Evolutionary conservation across 2,113 vertebrate genomes (phyloP).

Genomic region (Gnathonemus echidnorhynchus): DNA sequence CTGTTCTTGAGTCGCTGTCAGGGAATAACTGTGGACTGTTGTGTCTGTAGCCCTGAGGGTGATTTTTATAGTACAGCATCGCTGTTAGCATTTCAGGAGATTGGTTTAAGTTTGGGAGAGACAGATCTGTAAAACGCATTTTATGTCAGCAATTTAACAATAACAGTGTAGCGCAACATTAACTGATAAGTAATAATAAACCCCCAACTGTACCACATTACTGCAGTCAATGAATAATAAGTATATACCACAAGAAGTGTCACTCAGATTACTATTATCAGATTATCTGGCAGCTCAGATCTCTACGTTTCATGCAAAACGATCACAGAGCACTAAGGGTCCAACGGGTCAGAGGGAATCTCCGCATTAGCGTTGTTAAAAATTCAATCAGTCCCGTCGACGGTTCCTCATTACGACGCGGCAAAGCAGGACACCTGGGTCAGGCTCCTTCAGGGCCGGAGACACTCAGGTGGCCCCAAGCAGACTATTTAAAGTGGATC

Average conservation of each 20-base stretch:
- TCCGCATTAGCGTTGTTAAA: neutral
- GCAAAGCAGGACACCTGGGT: neutral
- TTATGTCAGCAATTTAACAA: neutral
- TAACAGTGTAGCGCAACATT: neutral
- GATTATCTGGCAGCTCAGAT: neutral
- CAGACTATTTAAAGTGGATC: slow-evolving; percentile 3
- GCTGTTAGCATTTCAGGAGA: neutral
- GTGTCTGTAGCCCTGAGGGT: neutral
- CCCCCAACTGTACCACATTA: neutral
- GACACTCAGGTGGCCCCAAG: neutral
- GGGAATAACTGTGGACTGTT: neutral
- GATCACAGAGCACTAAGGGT: neutral
- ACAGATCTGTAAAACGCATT: neutral
- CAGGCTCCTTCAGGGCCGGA: neutral
- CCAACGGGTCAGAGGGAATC: neutral
- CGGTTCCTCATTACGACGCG: neutral
- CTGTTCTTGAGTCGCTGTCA: neutral
- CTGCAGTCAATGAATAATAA: neutral
- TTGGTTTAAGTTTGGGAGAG: neutral
- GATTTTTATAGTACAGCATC: neutral
- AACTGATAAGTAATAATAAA: neutral
- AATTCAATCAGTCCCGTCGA: neutral
- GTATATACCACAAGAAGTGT: neutral
- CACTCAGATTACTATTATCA: neutral
- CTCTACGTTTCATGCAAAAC: neutral